Evolutionary conservation across 2,797 vertebrate species (phyloP), one percentile per base, ranked within the genome.

Genomic region (Cossypha dichroa): DNA sequence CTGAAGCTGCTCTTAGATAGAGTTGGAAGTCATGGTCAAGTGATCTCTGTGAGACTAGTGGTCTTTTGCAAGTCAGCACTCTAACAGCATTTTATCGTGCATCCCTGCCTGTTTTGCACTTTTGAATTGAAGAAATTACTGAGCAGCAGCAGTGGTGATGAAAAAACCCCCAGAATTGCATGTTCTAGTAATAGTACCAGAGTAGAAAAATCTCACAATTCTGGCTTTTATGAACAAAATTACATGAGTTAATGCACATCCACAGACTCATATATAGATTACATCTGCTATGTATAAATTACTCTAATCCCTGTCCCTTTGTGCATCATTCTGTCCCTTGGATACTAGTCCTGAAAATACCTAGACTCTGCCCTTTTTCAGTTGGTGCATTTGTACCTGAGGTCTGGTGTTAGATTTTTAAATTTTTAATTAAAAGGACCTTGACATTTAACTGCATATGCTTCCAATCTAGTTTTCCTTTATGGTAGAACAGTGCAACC

Each of bases 1-100:
- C 14, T 88, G 41, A 70, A 78, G 66, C 68, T 88, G 68, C 29
- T 77, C 2, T 80, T 93, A 70, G 23, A 83, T 58, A 56, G 66
- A 85, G 13, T 9, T 74, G 19, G 29, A 88, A n/a, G 64, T 78
- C 11, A 9, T 15, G 21, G n/a, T 81, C 9, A 59, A 67, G 31
- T 49, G 33, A 70, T 70, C 36, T 67, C 22, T 31, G 1, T 82
- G 13, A 56, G 16, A 60, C 36, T 26, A 91, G 15, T 46, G 36
- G 14, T 45, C 26, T 52, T 58, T 29, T 34, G n/a, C 67, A 76
- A 60, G 59, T 76, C 58, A 86, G 41, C 12, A 19, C 13, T 67
- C 19, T 52, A 51, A 49, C 10, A 58, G 15, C 5, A 49, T 76
- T 88, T 83, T 19, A 29, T 49, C 18, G 6, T 74, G 20, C 21